Evolutionary conservation across 2,113 vertebrate genomes (phyloP).

Genomic region (Orycteropus afer): DNA sequence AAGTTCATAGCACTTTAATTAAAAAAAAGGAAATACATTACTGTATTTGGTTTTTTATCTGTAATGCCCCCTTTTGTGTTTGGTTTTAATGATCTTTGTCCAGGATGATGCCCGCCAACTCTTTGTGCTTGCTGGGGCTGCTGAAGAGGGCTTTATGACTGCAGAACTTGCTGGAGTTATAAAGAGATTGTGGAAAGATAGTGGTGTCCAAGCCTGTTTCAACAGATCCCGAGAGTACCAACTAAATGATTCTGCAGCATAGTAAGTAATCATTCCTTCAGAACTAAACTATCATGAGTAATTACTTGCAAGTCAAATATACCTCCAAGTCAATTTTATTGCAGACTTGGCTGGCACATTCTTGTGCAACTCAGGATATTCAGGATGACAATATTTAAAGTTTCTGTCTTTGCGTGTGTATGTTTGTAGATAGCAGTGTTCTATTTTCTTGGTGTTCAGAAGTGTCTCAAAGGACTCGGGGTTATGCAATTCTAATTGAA

Average conservation of each 20-base stretch:
- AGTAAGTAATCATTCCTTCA: slow-evolving; percentile 89
- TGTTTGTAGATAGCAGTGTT: not conserved
- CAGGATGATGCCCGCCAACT: slow-evolving; percentile 98
- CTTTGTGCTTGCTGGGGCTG: slow-evolving; percentile 96
- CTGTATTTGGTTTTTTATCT: not conserved
- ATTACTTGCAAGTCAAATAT: not conserved
- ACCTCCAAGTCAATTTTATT: not conserved
- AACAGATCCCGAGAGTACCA: slow-evolving; percentile 98
- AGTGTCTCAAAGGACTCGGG: not conserved
- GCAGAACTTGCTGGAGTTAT: slow-evolving; percentile 97
- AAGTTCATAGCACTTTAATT: not conserved
- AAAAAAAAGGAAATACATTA: not conserved
- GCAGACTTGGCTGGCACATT: slow-evolving; percentile 22
- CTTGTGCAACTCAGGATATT: not conserved
- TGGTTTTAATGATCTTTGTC: slow-evolving; percentile 41
- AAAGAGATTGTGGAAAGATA: slow-evolving; percentile 97
- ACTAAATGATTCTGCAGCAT: slow-evolving; percentile 98
- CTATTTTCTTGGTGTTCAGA: not conserved
- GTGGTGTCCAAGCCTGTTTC: slow-evolving; percentile 97
- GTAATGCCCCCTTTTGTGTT: not conserved
- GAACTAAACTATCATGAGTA: slow-evolving; percentile 1
- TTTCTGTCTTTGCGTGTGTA: not conserved
- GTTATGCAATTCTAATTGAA: slow-evolving; percentile 32
- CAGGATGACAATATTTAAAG: not conserved
- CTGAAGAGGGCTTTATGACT: slow-evolving; percentile 99